Base-by-base conservation (phyloP, 2,113 vertebrate species). In the Phalacrocorax carbo region DNA sequence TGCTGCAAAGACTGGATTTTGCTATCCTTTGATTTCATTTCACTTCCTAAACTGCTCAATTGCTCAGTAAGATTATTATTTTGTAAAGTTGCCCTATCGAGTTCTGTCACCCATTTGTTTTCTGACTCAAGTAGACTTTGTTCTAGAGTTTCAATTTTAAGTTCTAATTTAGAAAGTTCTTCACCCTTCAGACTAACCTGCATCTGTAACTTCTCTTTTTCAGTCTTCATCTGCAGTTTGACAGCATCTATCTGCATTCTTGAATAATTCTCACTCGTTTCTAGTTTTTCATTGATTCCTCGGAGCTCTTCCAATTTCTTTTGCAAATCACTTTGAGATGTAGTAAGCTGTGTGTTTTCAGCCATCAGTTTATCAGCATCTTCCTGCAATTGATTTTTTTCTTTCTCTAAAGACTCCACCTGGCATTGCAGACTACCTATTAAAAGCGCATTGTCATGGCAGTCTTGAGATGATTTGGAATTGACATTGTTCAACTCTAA, bases 131-230 rank as follows among this genome's bases (percentile, higher is more conserved):
- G 97, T 7, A 99, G 97, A 91, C 88, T 97, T 55, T 97, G 98
- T 57, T 98, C 98, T 97, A 99, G 73, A 92, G 97, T 98, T 65
- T 98, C 79, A 96, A 98, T 62, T 91, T 97, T 98, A 92, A 97
- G 94, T 92, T 98, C 98, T 92, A 99, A 97, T 82, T 93, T 92
- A 96, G 78, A 97, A 76, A 98, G 91, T 70, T 99, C 98, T 97
- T 98, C 97, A 88, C 97, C 95, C 97, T 98, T 98, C 79, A 89
- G 98, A 99, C 99, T 99, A 98, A 99, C 99, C 99, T 99, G 96
- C 80, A 96, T 98, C 97, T 98, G 98, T 42, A 99, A 98, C 93
- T 95, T 98, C 93, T 98, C 97, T 93, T 96, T 98, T 97, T 98
- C 98, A 26, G 95, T 97, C 96, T 96, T 95, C 98, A 98, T 85